These are phyloP conservation scores for Shargacucullia verbasci DNA, from an alignment of 2,888 invertebrate species.

Conservation along the genomic window DNA sequence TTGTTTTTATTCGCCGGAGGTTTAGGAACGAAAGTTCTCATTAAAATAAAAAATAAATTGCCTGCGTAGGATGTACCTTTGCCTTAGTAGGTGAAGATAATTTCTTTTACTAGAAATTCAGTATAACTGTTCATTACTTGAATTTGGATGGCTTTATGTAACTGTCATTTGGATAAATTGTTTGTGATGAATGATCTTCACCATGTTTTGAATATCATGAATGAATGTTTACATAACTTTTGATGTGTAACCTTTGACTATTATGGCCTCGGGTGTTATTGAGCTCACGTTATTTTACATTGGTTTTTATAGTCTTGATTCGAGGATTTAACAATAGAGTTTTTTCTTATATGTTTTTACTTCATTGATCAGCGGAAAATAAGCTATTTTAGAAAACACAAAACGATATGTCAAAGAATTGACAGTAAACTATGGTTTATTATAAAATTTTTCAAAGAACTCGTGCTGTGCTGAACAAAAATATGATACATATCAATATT, in stretches of 20 bases:
- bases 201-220: slow-evolving; percentile 21
- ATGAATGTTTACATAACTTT: slow-evolving; percentile 43
- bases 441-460: too few relatives aligned
- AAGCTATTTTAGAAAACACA: too few relatives aligned
- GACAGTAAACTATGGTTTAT: too few relatives aligned
- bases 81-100: slow-evolving; percentile 14
- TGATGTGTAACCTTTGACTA: slow-evolving; percentile 23
- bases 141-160: slow-evolving; percentile 36
- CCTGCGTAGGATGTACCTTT: slow-evolving; percentile 10
- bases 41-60: slow-evolving; percentile 8
- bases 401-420: too few relatives aligned
- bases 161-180: slow-evolving; percentile 30
- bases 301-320: too few relatives aligned
- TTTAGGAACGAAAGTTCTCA: slow-evolving; percentile 31
- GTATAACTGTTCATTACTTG: slow-evolving; percentile 21
- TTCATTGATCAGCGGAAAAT: too few relatives aligned
- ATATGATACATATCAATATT: too few relatives aligned
- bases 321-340: too few relatives aligned
- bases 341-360: too few relatives aligned
- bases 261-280: slow-evolving; percentile 32
- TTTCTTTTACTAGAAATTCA: slow-evolving; percentile 14
- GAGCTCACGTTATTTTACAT: not conserved
- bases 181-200: slow-evolving; percentile 30
- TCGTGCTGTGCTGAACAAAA: too few relatives aligned
- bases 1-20: slow-evolving; percentile 13